Conservation (phyloP, 2,888 invertebrate species). For the Marronus borbonicus region DNA sequence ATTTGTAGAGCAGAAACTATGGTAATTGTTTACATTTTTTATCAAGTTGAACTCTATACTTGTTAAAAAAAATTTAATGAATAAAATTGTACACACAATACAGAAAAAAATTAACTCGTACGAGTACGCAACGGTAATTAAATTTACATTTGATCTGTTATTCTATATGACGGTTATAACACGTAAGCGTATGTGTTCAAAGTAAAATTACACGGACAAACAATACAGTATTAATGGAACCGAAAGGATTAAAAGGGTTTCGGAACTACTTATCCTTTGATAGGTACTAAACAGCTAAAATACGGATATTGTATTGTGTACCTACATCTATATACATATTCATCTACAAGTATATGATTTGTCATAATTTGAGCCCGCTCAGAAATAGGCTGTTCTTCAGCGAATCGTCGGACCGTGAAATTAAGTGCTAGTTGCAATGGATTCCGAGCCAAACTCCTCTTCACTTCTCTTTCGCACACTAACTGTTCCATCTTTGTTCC, state of each 20-base stretch:
- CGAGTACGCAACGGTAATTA: too few species aligned
- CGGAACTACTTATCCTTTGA: neutral
- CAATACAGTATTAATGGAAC: neutral
- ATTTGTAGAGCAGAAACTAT: too few species aligned
- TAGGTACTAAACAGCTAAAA: neutral
- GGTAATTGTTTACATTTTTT: too few species aligned
- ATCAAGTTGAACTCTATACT: too few species aligned
- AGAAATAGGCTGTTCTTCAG: slow-evolving; percentile 58
- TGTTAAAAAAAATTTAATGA: too few species aligned
- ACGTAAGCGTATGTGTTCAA: too few species aligned
- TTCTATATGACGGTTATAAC: too few species aligned
- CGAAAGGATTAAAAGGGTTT: neutral
- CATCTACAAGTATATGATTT: slow-evolving; percentile 25
- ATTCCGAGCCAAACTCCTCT: slow-evolving; percentile 52
- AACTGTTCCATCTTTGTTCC: slow-evolving; percentile 46
- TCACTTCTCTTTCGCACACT: slow-evolving; percentile 40
- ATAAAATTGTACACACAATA: too few species aligned
- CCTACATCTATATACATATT: slow-evolving; percentile 12
- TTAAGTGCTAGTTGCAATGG: slow-evolving; percentile 61
- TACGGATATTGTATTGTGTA: slow-evolving; percentile 2
- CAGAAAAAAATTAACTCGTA: too few species aligned
- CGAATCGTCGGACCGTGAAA: slow-evolving; percentile 60
- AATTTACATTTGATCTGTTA: too few species aligned
- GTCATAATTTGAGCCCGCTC: slow-evolving; percentile 35
- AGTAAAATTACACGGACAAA: neutral